phyloP scores from a whole-genome alignment of 2,797 vertebrate species.

The Artibeus lituratus region DNA sequence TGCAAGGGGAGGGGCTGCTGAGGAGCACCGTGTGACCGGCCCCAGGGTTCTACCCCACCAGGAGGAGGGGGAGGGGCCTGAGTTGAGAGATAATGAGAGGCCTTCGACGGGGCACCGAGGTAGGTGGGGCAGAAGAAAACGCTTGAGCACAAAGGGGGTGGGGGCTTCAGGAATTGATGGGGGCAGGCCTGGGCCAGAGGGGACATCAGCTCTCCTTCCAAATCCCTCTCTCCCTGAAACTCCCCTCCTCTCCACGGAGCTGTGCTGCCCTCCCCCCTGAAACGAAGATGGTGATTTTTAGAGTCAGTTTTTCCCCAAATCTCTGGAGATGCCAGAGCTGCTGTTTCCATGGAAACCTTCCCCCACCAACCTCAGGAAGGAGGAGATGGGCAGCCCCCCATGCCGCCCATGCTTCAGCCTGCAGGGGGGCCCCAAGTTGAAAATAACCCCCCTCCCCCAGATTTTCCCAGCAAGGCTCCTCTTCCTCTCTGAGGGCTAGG shows the following conservation, averaged over 20 bases:
- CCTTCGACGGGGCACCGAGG: accelerated
- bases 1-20: neutral
- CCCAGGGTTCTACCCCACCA: neutral
- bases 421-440: conserved; percentile 41
- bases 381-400: conserved; percentile 55
- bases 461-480: conserved; percentile 29
- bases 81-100: accelerated
- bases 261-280: neutral
- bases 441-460: conserved; percentile 49
- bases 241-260: neutral
- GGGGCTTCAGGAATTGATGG: neutral
- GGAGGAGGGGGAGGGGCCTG: neutral
- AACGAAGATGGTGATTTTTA: conserved; percentile 62
- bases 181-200: neutral
- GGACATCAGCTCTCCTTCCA: neutral
- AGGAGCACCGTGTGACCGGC: neutral
- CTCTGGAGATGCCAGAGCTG: conserved; percentile 71
- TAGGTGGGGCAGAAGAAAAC: neutral
- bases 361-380: conserved; percentile 62
- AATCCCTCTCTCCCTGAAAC: neutral
- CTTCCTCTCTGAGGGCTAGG: neutral
- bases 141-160: accelerated
- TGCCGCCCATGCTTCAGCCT: neutral
- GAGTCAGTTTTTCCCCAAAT: conserved; percentile 71
- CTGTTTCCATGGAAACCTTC: conserved; percentile 82